Evolutionary conservation across 2,888 invertebrate species (phyloP), one percentile per base, ranked within the genome.

Genomic region (Rhagium mordax): DNA sequence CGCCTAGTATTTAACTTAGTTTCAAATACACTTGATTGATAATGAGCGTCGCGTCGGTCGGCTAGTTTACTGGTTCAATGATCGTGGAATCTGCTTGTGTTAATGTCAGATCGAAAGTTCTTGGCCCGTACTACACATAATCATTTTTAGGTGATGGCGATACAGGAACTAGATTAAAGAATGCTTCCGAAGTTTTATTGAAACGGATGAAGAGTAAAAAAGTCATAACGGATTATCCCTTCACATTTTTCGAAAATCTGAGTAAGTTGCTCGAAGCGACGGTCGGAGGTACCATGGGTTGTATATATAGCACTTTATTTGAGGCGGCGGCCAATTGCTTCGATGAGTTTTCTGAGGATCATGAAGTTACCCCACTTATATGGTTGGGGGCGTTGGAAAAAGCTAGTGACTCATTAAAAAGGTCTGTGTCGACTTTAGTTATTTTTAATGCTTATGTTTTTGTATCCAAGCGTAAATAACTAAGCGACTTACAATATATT

Each of bases 251-350:
- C 51, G 82, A 84, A 70, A 78, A 80, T 24, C 67, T 88, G 53
- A 91, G 92, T 0, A 90, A 90, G 76, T 88, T 93, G 5, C 92
- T 93, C 0, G 94, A 95, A 84, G 90, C 90, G 16, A 88, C 89
- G 59, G 94, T 95, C 91, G 95, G 95, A 0, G 95, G 96, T 0
- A 93, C 94, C 0, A 93, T 94, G 0, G 96, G 96, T 0, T 95
- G 93, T 0, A 89, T 96, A 55, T 96, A 95, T 88, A 92, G 94
- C 74, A 88, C 96, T 74, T 91, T 95, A 72, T 90, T 96, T 72
- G 91, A 94, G 2, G 91, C 93, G 0, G 92, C 92, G 0, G 90
- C 92, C 0, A 89, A 89, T 60, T 86, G 89, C 57, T 87, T 91
- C 64, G 84, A 87, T 29, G 82, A 83, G 87, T 89, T 81, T 65